A percentile compares a stretch with the other conserved stretches of the same genome.
These are phyloP conservation scores for Clytia hemisphaerica DNA, from an alignment of 30 jellyfish, hydroid and myxozoan genomes.

Conservation along the genomic window DNA sequence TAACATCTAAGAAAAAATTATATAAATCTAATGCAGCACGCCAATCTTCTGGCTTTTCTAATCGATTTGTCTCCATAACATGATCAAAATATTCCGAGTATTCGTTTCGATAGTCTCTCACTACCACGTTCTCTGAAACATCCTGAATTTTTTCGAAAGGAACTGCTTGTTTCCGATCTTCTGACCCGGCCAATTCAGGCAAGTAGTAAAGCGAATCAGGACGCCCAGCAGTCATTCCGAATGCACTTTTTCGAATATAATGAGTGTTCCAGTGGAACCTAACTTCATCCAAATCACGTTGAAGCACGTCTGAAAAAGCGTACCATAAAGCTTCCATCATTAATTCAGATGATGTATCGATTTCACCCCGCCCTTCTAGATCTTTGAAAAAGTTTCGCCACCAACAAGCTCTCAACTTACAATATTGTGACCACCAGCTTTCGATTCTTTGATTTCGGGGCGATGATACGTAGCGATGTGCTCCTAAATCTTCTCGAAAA, in stretches of 20 bases:
- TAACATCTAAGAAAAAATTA: background rate
- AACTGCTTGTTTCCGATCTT: background rate
- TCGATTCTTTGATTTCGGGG: too few relatives aligned
- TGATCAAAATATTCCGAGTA: slow-evolving; percentile 32
- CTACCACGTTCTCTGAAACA: slow-evolving; percentile 19
- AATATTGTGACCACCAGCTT: slow-evolving; percentile 24
- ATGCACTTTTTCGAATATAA: slow-evolving; percentile 5
- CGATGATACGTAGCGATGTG: too few relatives aligned
- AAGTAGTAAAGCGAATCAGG: slow-evolving; percentile 9
- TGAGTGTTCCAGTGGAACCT: slow-evolving; percentile 20
- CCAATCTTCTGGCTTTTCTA: slow-evolving; percentile 16
- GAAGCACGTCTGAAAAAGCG: background rate
- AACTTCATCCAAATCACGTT: slow-evolving; percentile 1
- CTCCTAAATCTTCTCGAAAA: too few relatives aligned
- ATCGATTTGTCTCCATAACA: background rate
- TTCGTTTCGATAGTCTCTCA: slow-evolving; percentile 14
- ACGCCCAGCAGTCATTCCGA: slow-evolving; percentile 19
- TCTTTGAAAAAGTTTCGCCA: slow-evolving; percentile 40
- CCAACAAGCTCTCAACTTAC: slow-evolving; percentile 17
- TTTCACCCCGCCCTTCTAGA: slow-evolving; percentile 8
- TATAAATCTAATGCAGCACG: slow-evolving; percentile 5
- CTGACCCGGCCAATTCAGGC: slow-evolving; percentile 7
- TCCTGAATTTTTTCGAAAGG: background rate
- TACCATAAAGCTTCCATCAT: slow-evolving; percentile 23
- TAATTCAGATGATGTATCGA: slow-evolving; percentile 16